Conservation (phyloP, 2,888 invertebrate genomes). For the Lypha dubia region DNA sequence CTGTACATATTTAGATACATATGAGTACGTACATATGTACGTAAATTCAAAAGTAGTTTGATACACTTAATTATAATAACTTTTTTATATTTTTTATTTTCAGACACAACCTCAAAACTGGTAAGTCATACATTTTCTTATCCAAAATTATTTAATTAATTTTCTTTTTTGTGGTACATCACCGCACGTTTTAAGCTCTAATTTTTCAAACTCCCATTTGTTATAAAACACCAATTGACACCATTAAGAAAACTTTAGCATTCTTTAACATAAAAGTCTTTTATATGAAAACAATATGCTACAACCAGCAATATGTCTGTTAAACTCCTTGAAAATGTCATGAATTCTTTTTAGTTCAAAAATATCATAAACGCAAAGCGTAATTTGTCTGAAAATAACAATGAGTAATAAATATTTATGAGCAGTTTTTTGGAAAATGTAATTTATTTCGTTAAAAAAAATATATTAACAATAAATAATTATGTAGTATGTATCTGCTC, state of each 20-base stretch:
- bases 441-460: conserved; percentile 30
- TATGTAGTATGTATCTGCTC: too few relatives aligned
- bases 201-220: neutral
- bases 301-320: conserved; percentile 33
- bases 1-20: too few relatives aligned
- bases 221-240: neutral
- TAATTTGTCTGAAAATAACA: conserved; percentile 53
- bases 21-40: neutral
- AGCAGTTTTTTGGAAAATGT: conserved; percentile 20
- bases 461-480: conserved; percentile 15
- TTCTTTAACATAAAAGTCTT: neutral
- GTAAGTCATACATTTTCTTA: too few relatives aligned
- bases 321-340: conserved; percentile 8
- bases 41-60: neutral
- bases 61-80: neutral
- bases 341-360: neutral
- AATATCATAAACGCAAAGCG: conserved; percentile 23
- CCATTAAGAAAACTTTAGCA: conserved; percentile 2
- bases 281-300: conserved; percentile 6
- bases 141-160: too few relatives aligned
- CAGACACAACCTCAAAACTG: neutral
- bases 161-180: neutral
- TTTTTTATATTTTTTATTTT: neutral
- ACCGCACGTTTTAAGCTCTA: neutral
- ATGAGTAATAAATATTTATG: conserved; percentile 64